phyloP scores from a whole-genome alignment of 2,113 vertebrate genomes.

The Rhinolophus ferrumequinum region DNA sequence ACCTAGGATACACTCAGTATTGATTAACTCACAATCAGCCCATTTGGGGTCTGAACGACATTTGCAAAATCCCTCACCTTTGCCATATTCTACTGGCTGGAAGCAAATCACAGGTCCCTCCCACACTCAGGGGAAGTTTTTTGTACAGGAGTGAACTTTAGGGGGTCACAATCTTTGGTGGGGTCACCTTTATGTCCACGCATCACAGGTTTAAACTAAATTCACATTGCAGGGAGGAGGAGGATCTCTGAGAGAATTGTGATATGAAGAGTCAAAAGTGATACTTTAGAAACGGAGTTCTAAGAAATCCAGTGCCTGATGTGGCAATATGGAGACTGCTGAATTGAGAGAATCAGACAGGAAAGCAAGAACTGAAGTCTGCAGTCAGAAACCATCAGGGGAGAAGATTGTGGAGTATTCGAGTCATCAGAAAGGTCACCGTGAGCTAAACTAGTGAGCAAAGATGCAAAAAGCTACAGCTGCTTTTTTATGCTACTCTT shows the following conservation, averaged over 20 bases:
- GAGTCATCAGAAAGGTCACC: background rate
- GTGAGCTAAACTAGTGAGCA: background rate
- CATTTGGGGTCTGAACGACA: background rate
- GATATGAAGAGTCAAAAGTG: background rate
- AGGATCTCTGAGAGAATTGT: background rate
- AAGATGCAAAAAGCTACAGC: too few species aligned
- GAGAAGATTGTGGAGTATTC: background rate
- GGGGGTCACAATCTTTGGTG: too few species aligned
- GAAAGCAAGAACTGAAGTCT: background rate
- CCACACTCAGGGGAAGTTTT: background rate
- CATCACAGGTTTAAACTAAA: background rate
- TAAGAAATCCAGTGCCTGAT: background rate
- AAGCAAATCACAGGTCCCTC: background rate
- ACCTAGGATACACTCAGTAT: background rate
- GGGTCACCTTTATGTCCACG: background rate
- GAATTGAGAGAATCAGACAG: background rate
- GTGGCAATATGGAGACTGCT: background rate
- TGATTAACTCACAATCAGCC: background rate
- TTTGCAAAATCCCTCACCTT: background rate
- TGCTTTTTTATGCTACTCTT: background rate
- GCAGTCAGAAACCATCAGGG: too few species aligned
- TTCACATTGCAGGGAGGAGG: background rate
- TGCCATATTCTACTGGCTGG: background rate
- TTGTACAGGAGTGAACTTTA: background rate
- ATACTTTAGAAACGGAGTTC: background rate